Evolutionary conservation across 1,140 invertebrate species (phyloP), one percentile per base, ranked within the genome.

Genomic region (Yoshiicerus persimilis): DNA sequence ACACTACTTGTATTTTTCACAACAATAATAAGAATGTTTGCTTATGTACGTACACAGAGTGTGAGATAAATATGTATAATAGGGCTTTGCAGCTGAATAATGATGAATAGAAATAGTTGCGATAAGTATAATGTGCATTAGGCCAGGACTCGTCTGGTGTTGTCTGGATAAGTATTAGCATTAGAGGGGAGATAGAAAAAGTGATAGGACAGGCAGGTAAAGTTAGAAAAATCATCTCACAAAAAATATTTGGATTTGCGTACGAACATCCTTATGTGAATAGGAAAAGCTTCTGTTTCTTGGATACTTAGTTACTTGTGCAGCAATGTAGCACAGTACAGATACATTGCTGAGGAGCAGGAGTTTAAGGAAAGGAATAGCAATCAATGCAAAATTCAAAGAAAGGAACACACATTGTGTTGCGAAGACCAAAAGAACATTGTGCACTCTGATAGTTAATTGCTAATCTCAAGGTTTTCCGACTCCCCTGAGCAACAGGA

Each of bases 401-500:
- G 75, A 80, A 80, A 80, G 75, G 75, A 80, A 80, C 75, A 80
- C 75, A 80, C 75, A 80, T 80, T 80, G 75, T 36, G 75, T 38
- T 36, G 32, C 11, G 75, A 80, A 80, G 75, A 80, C 75, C 32
- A 80, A 80, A 80, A 34, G 34, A 80, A 80, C 75, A 80, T 80
- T 80, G 75, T 80, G 75, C 75, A 80, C 27, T 36, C 32, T 20
- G 75, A 80, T 80, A 80, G 75, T 80, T 80, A 80, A 34, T 36
- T 86, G 85, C 34, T 38, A 36, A 66, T 86, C 85, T 86, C 47
- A 86, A 86, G 85, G 85, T 86, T 86, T 86, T 62, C 85, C 41
- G 85, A 86, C 85, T 86, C 85, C 85, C 85, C 85, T 62, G 56
- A 86, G 85, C 85, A 86, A 86, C 85, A 86, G 85, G 85, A 86